Evolutionary conservation across 2,888 invertebrate genomes (phyloP).

Genomic region (Dasysyrphus tricinctus): DNA sequence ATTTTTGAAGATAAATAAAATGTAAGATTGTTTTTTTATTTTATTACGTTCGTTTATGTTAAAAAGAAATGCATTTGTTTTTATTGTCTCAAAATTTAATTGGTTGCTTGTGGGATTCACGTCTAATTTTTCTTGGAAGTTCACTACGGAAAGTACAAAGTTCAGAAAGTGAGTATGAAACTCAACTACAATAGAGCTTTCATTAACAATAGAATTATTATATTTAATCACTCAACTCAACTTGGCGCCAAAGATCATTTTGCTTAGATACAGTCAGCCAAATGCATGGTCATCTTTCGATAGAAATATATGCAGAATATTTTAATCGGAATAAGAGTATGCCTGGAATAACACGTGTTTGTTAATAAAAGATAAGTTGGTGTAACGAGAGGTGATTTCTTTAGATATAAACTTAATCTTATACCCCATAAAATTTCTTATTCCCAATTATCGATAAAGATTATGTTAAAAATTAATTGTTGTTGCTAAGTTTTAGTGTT

Average conservation of each 20-base stretch:
- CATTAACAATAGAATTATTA: neutral
- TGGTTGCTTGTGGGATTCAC: neutral
- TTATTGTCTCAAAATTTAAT: neutral
- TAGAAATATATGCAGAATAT: neutral
- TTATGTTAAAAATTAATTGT: too few species aligned
- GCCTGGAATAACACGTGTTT: too few species aligned
- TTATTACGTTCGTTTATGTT: neutral
- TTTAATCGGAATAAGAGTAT: neutral
- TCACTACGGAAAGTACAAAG: neutral
- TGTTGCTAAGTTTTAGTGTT: too few species aligned
- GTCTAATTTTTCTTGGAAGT: neutral
- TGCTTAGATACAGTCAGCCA: too few species aligned
- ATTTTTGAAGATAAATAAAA: conserved; percentile 2
- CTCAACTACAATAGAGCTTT: neutral
- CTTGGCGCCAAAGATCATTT: too few species aligned
- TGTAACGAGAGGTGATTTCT: too few species aligned
- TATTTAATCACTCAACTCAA: neutral
- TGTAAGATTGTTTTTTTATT: conserved; percentile 15
- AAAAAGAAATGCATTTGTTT: neutral
- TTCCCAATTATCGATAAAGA: too few species aligned
- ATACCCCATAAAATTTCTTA: too few species aligned
- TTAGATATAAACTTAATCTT: too few species aligned
- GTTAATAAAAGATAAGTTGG: too few species aligned
- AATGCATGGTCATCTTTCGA: neutral
- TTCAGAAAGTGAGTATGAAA: neutral